Evolutionary conservation across 2,797 vertebrate species (phyloP), one percentile per base, ranked within the genome.

Genomic region (Rhodeus uyekii): DNA sequence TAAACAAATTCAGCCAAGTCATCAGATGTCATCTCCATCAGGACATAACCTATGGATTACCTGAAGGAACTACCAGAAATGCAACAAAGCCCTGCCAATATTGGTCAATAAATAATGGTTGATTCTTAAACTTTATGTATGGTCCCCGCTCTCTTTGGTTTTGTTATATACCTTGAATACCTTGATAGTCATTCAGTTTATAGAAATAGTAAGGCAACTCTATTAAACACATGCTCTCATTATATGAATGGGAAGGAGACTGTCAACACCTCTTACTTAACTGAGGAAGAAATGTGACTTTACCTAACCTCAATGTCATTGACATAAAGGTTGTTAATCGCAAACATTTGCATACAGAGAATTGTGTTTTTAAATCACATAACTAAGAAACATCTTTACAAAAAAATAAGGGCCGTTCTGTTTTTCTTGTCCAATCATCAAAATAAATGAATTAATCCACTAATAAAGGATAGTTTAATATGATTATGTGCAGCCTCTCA

Each of bases 261-360:
- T 81, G 83, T 83, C 78, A 73, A 72, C 81, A 48, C 78, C 48
- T 82, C 34, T 83, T 53, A 84, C 72, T 86, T 75, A 77, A 78
- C 46, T 53, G 4, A 67, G 19, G 16, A 60, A 74, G 48, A 69
- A 79, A 67, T 65, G 29, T 80, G 53, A 80, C 34, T 82, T 64
- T 61, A 14, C 18, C 24, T 19, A 27, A 48, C 63, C 42, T 61
- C 38, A 72, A 1, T 38, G 24, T 13, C 63, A 75, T 58, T 38
- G 38, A 42, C 29, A 32, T 9, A 75, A 64, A 42, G 24, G 6
- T 50, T 22, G 42, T 32, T 27, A 38, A n/a, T n/a, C n/a, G n/a
- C n/a, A n/a, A n/a, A n/a, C n/a, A n/a, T n/a, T 36, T 22, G 19
- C 1, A 50, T n/a, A 13, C 10, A 48, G 53, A 1, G 13, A 50